Evolutionary conservation across 2,113 vertebrate species (phyloP).

Genomic region (Hyperopisus bebe): DNA sequence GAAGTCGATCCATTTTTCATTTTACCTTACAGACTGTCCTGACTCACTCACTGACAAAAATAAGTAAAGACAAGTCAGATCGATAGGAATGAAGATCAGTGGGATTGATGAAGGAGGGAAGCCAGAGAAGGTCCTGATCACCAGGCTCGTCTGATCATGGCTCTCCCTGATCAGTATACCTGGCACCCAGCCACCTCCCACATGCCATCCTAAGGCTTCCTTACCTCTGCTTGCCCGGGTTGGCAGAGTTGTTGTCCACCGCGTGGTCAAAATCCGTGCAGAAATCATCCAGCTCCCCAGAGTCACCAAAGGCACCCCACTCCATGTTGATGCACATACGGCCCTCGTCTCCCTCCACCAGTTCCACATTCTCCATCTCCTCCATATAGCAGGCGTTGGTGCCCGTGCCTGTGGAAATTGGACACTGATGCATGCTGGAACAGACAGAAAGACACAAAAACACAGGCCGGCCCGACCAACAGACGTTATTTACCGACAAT

Average conservation of each 20-base stretch:
- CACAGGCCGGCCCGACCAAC: neutral
- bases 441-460: neutral
- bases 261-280: slow-evolving; percentile 72
- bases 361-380: slow-evolving; percentile 86
- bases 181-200: neutral
- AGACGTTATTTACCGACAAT: slow-evolving; percentile 75
- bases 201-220: neutral
- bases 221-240: slow-evolving; percentile 83
- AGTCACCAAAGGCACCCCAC: slow-evolving; percentile 93
- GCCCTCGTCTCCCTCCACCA: slow-evolving; percentile 80
- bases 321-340: slow-evolving; percentile 96
- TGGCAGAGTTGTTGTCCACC: slow-evolving; percentile 77
- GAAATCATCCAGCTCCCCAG: slow-evolving; percentile 76
- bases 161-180: neutral
- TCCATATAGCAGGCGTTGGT: slow-evolving; percentile 97
- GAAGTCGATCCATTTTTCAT: neutral
- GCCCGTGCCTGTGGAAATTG: slow-evolving; percentile 70
- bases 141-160: too few species aligned
- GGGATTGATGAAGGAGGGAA: neutral
- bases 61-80: neutral
- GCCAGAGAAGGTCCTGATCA: neutral
- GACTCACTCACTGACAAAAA: too few species aligned
- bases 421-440: neutral
- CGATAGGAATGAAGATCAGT: neutral
- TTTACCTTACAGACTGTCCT: neutral